Base-by-base conservation (phyloP, 2,797 vertebrate genomes). In the Paguma larvata region DNA sequence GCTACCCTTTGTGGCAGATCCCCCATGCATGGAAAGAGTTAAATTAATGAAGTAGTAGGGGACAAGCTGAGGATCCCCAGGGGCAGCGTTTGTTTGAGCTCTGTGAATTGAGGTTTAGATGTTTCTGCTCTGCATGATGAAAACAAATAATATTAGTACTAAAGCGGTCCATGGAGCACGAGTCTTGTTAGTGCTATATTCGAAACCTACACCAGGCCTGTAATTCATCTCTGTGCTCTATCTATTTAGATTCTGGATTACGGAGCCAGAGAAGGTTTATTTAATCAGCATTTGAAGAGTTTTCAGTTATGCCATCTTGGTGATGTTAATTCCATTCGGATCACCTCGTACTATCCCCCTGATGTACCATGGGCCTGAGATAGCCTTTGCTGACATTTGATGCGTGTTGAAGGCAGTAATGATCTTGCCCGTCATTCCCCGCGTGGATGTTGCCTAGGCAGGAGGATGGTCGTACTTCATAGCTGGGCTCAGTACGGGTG, bases 201-300 rank as follows among this genome's bases (percentile, higher is more conserved):
- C 77, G 48, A 89, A 83, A 48, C 6, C 14, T 78, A 21, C 1
- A n/a, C 16, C 3, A 80, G 25, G 12, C 1, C 78, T 85, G 0
- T 44, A 41, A 67, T n/a, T 96, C 41, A 14, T 92, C 62, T 82
- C 30, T 67, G 12, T 23, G 41, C 38, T 84, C 18, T 80, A 6
- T 90, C 62, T 73, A 32, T 89, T 95, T 83, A 62, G 73, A 53
- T 85, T 62, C 16, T 15, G 90, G 13, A 82, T 63, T 32, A 62
- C 53, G 65, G 78, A 90, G 41, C n/a, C 48, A 70, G 30, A 86
- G 89, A 75, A 59, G 19, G 10, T 63, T 87, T 97, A 90, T 85
- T 92, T 90, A 91, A 79, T 88, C 87, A 85, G 41, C n/a, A 83
- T 48, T 79, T 95, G 91, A 96, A 90, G 67, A 91, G 72, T 85